Conservation (phyloP, 2,888 invertebrate species). For the Coremacera marginata region DNA sequence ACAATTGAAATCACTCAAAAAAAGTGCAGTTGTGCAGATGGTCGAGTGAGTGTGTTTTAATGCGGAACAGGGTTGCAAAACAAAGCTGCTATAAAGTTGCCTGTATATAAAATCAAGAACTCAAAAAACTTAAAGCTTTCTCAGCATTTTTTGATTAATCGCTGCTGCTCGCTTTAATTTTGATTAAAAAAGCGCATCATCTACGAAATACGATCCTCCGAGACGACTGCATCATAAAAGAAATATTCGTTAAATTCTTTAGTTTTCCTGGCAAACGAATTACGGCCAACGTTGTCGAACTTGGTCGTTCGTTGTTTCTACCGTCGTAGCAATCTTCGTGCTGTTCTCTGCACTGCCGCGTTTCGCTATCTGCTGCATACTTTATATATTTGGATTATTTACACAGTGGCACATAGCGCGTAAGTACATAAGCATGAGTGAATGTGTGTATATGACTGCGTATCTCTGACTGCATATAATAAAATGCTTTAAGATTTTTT, state of each 20-base stretch:
- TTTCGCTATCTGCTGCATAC: not conserved
- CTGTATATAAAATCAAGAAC: too few relatives aligned
- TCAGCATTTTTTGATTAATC: not conserved
- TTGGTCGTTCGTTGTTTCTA: not conserved
- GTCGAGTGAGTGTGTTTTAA: not conserved
- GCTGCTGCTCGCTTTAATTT: too few relatives aligned
- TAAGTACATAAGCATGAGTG: slow-evolving; percentile 10
- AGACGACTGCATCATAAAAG: not conserved
- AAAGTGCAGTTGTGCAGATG: slow-evolving; percentile 24
- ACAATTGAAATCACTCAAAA: not conserved
- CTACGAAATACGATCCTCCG: slow-evolving; percentile 21
- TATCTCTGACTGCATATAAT: slow-evolving; percentile 4
- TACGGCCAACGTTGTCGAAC: too few relatives aligned
- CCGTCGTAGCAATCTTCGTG: not conserved
- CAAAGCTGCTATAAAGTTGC: not conserved
- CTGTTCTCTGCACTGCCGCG: not conserved
- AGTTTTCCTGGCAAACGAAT: slow-evolving; percentile 11
- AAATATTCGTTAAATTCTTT: not conserved
- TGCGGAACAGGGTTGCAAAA: slow-evolving; percentile 6
- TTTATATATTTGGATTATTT: slow-evolving; percentile 23
- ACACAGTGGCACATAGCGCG: slow-evolving; percentile 18
- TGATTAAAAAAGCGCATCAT: not conserved
- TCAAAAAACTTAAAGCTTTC: too few relatives aligned
- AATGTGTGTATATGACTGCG: not conserved
- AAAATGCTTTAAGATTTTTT: not conserved